A percentile compares a stretch with the other conserved stretches of the same genome.
These are phyloP conservation scores for Xestia sexstrigata DNA, from an alignment of 2,888 invertebrate genomes.

Conservation along the genomic window DNA sequence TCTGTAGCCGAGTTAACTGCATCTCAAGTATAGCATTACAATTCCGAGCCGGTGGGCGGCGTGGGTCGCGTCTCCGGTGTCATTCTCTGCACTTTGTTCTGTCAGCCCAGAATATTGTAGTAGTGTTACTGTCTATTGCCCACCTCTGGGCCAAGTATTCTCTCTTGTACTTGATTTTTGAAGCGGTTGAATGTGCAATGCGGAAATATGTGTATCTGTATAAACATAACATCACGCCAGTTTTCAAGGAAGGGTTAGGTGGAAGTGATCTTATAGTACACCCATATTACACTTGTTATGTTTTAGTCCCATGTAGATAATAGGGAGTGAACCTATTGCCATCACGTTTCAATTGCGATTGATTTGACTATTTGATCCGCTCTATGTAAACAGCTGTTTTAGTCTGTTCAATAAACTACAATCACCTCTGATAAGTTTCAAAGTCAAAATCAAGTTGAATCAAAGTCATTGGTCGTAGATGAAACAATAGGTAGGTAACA, in stretches of 20 bases:
- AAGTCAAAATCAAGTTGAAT: not conserved
- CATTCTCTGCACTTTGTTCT: constrained; percentile 48
- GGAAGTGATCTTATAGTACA: not conserved
- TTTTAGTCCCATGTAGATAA: not conserved
- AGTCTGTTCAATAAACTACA: not conserved
- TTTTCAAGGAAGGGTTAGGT: not conserved
- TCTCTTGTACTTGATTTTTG: constrained; percentile 2
- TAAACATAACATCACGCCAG: not conserved
- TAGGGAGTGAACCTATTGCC: not conserved
- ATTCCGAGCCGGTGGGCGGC: not conserved
- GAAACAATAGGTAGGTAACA: not conserved
- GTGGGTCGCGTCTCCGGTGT: constrained; percentile 24
- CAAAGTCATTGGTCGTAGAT: not conserved
- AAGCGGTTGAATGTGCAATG: not conserved
- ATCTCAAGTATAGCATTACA: not conserved
- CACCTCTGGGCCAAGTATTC: constrained; percentile 15
- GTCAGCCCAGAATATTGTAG: constrained; percentile 51
- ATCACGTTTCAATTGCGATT: not conserved
- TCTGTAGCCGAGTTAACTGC: constrained; percentile 10
- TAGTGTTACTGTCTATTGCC: constrained; percentile 10
- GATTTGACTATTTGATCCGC: not conserved
- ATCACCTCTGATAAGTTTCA: not conserved
- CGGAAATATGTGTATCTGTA: no score
- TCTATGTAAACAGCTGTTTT: not conserved
- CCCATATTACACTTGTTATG: not conserved